Evolutionary conservation across 1,140 invertebrate genomes (phyloP).

Genomic region (Hestina assimilis): DNA sequence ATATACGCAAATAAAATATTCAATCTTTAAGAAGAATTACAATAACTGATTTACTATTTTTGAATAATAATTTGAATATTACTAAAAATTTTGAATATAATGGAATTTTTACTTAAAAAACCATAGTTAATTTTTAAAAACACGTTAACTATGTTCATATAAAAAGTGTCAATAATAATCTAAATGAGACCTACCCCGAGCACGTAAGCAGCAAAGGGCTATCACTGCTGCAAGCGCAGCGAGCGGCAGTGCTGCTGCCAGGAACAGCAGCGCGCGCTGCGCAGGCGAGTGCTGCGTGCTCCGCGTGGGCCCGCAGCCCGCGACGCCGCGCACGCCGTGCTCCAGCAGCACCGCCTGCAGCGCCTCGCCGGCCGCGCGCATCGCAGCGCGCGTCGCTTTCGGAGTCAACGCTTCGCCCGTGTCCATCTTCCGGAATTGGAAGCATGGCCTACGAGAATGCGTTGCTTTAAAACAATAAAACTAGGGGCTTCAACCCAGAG

Average conservation of each 20-base stretch:
- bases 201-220: slow-evolving; percentile 57
- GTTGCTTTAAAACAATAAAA: too few relatives aligned
- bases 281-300: slow-evolving; percentile 5
- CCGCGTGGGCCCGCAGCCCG: slow-evolving; percentile 12
- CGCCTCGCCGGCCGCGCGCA: slow-evolving; percentile 46
- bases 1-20: too few relatives aligned
- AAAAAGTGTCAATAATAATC: slow-evolving; percentile 1
- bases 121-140: too few relatives aligned
- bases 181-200: slow-evolving; percentile 12
- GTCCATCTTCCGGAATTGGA: slow-evolving; percentile 60
- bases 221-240: slow-evolving; percentile 48
- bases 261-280: slow-evolving; percentile 48
- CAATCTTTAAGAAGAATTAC: too few relatives aligned
- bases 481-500: too few relatives aligned
- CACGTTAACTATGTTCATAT: too few relatives aligned
- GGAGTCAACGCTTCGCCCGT: slow-evolving; percentile 57
- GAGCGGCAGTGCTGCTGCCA: slow-evolving; percentile 47
- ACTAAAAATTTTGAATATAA: too few relatives aligned
- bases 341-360: slow-evolving; percentile 52
- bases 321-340: slow-evolving; percentile 19
- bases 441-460: slow-evolving; percentile 54
- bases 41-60: too few relatives aligned
- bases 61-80: too few relatives aligned
- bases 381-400: slow-evolving; percentile 51
- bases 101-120: too few relatives aligned